Percentiles rank a stretch among this genome's conserved stretches.
These are phyloP conservation scores for Carterocephalus palaemon DNA, from an alignment of 2,888 invertebrate genomes.

Conservation along the genomic window DNA sequence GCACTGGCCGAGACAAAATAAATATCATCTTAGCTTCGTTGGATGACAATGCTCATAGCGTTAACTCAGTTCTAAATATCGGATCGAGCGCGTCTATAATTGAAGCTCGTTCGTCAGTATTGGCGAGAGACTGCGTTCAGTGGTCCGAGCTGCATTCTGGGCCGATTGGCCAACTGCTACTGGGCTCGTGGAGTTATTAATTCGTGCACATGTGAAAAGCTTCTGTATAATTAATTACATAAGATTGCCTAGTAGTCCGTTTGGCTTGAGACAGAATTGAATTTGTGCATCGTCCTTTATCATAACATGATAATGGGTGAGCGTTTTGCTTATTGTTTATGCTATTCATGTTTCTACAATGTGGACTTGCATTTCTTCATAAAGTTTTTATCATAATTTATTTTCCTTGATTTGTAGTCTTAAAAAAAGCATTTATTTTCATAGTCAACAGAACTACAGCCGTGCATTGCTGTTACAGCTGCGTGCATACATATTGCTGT, in stretches of 20 bases:
- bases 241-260: too few species aligned
- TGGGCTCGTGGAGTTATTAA: conserved; percentile 3
- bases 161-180: conserved; percentile 51
- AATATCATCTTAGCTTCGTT: too few species aligned
- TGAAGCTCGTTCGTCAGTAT: conserved; percentile 30
- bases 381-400: too few species aligned
- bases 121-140: conserved; percentile 44
- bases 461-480: conserved; percentile 5
- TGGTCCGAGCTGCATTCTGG: conserved; percentile 52
- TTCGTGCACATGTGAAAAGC: conserved; percentile 3
- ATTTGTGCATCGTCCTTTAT: too few species aligned
- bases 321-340: too few species aligned
- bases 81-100: conserved; percentile 21
- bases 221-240: too few species aligned
- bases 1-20: too few species aligned
- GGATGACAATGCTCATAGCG: too few species aligned
- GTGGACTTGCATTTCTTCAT: too few species aligned
- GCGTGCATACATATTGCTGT: conserved; percentile 20
- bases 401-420: conserved; percentile 6
- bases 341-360: too few species aligned
- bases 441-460: conserved; percentile 14
- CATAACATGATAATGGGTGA: too few species aligned
- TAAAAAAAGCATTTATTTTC: conserved; percentile 9
- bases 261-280: too few species aligned
- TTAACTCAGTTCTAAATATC: conserved; percentile 8